These are phyloP conservation scores for Eulemur rufifrons DNA, from an alignment of 2,113 vertebrate species.

Conservation along the genomic window DNA sequence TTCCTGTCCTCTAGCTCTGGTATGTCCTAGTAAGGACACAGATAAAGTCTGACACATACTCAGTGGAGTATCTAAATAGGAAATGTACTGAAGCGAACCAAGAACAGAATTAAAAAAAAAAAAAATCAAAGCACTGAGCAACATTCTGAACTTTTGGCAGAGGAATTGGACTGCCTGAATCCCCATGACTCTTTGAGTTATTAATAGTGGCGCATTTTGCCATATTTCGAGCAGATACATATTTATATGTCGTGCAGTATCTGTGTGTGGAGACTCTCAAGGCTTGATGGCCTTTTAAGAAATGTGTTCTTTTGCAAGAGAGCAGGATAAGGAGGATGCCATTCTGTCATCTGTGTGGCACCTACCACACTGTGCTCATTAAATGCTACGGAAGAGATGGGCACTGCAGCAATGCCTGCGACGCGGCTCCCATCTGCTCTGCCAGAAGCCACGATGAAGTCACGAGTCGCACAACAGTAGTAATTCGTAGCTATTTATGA, in stretches of 20 bases:
- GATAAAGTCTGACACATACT: conserved; percentile 34
- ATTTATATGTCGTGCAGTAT: conserved; percentile 6
- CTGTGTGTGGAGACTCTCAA: background rate
- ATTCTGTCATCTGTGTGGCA: background rate
- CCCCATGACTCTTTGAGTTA: conserved; percentile 55
- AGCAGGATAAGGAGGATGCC: background rate
- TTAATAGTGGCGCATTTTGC: conserved; percentile 66
- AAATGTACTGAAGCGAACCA: conserved; percentile 64
- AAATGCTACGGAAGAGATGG: background rate
- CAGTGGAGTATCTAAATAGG: conserved; percentile 39
- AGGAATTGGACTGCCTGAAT: conserved; percentile 18
- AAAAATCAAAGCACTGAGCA: conserved; percentile 46
- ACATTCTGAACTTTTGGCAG: conserved; percentile 70
- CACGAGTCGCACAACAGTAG: background rate
- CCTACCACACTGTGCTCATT: background rate
- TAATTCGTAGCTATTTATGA: conserved; percentile 47
- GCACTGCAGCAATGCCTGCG: background rate
- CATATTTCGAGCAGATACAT: conserved; percentile 35
- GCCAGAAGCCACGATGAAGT: background rate
- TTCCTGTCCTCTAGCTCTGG: background rate
- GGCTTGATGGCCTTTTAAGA: conserved; percentile 11
- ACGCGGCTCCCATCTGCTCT: background rate
- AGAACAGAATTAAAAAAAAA: conserved; percentile 39
- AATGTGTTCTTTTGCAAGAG: background rate
- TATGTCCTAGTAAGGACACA: conserved; percentile 67